phyloP scores from a whole-genome alignment of 2,113 vertebrate genomes.

The Galeopterus variegatus region DNA sequence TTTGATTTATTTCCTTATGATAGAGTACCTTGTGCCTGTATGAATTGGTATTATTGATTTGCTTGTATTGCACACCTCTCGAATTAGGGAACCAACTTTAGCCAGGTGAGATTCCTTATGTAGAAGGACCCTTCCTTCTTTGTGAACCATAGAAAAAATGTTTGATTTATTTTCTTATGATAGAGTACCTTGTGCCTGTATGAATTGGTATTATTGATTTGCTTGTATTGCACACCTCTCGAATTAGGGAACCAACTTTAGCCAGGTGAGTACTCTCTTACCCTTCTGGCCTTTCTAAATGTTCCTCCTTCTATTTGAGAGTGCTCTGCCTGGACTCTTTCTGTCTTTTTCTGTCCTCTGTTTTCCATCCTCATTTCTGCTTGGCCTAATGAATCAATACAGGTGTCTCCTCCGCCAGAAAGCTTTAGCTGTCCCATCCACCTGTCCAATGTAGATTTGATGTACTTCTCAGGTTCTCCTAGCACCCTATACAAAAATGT shows the following conservation, averaged over 20 bases:
- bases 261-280: background rate
- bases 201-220: background rate
- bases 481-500: background rate
- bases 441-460: background rate
- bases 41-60: background rate
- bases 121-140: background rate
- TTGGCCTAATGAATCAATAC: background rate
- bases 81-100: background rate
- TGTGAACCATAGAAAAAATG: background rate
- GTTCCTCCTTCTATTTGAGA: background rate
- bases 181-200: background rate
- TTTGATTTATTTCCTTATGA: conserved; percentile 32
- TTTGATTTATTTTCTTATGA: conserved; percentile 34
- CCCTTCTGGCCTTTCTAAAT: background rate
- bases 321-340: background rate
- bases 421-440: background rate
- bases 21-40: background rate
- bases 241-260: background rate
- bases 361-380: background rate
- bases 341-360: background rate
- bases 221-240: background rate
- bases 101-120: background rate
- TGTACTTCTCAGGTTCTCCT: background rate
- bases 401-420: background rate
- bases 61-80: background rate